Evolutionary conservation across 2,888 invertebrate species (phyloP).

Genomic region (Folsomia candida): DNA sequence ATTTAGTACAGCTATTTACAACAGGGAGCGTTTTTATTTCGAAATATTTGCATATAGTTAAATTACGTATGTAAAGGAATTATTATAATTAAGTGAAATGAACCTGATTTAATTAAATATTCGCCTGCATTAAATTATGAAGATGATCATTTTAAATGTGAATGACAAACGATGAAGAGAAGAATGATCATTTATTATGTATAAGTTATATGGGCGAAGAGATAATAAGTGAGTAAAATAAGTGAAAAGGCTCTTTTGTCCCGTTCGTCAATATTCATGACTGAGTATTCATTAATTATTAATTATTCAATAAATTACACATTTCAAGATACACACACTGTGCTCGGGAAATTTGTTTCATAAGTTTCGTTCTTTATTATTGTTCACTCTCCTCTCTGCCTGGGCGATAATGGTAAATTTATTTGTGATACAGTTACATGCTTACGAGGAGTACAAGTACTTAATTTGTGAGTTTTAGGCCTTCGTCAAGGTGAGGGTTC

Average conservation of each 20-base stretch:
- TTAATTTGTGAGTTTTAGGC: background rate
- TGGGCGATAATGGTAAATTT: too few species aligned
- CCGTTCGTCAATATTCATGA: constrained; percentile 10
- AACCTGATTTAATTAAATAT: too few species aligned
- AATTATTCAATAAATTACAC: background rate
- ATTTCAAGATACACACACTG: background rate
- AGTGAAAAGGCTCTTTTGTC: constrained; percentile 1
- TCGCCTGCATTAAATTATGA: too few species aligned
- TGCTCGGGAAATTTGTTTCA: too few species aligned
- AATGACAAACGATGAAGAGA: background rate
- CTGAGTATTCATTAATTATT: constrained; percentile 10
- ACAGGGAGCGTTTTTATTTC: background rate
- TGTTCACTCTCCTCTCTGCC: too few species aligned
- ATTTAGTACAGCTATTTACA: too few species aligned
- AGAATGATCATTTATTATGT: background rate
- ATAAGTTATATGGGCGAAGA: too few species aligned
- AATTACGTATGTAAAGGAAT: too few species aligned
- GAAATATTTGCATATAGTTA: background rate
- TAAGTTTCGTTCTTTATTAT: too few species aligned
- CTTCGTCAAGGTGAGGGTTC: too few species aligned
- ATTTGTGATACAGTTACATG: too few species aligned
- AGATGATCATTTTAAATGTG: background rate
- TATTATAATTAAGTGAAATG: background rate
- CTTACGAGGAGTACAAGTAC: too few species aligned
- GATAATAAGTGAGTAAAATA: background rate